Evolutionary conservation across 2,888 invertebrate species (phyloP).

Genomic region (Lasioglossum morio): DNA sequence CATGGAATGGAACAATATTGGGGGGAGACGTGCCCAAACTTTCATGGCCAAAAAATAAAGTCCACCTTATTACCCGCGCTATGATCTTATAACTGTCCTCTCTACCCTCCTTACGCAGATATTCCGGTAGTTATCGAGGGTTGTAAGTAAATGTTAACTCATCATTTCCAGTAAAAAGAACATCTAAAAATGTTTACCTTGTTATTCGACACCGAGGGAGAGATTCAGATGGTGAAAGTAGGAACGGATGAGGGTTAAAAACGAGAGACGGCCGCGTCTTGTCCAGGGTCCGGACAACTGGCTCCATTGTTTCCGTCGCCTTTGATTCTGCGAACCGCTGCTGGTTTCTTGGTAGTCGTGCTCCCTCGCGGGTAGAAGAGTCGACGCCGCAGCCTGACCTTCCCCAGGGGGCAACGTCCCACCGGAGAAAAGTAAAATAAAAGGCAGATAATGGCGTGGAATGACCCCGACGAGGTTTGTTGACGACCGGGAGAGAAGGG

Average conservation of each 20-base stretch:
- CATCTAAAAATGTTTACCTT: too few relatives aligned
- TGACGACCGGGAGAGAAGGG: neutral
- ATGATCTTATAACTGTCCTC: too few relatives aligned
- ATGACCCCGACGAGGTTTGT: slow-evolving; percentile 29
- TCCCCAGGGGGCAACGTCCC: slow-evolving; percentile 48
- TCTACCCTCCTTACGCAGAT: too few relatives aligned
- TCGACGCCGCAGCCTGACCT: slow-evolving; percentile 42
- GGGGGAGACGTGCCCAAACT: too few relatives aligned
- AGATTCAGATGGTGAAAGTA: too few relatives aligned
- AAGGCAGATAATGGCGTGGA: slow-evolving; percentile 51
- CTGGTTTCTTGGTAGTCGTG: neutral
- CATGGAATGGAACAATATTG: too few relatives aligned
- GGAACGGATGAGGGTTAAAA: neutral
- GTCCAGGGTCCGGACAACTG: neutral
- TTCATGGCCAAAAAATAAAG: too few relatives aligned
- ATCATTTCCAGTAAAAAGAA: too few relatives aligned
- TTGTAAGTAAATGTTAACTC: too few relatives aligned
- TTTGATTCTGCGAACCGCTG: neutral
- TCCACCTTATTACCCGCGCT: too few relatives aligned
- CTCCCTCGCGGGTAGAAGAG: slow-evolving; percentile 11
- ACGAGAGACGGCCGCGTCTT: neutral
- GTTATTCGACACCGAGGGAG: too few relatives aligned
- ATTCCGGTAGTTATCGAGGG: too few relatives aligned
- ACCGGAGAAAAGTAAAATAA: slow-evolving; percentile 26
- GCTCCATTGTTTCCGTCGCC: neutral